A percentile compares a stretch with the other conserved stretches of the same genome.
Conservation (phyloP, 1,140 invertebrate species). For the Leptopilina clavipes region DNA sequence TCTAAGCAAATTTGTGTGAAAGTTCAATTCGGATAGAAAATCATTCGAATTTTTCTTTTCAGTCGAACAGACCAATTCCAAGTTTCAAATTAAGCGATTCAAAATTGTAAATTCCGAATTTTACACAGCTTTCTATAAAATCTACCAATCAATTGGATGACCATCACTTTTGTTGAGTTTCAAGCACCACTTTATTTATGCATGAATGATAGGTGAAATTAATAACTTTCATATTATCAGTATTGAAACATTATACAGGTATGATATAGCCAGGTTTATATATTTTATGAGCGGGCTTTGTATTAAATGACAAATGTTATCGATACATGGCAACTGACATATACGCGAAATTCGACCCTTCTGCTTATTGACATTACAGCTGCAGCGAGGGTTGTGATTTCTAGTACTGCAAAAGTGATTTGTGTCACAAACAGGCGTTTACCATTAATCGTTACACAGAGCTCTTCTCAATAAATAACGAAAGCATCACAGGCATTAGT, state of each 20-base stretch:
- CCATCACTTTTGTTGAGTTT: no score
- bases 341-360: background rate
- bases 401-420: constrained; percentile 38
- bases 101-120: no score
- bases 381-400: constrained; percentile 32
- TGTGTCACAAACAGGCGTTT: constrained; percentile 44
- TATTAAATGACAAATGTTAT: constrained; percentile 49
- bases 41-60: no score
- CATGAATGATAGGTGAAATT: background rate
- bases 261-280: background rate
- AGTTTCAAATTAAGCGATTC: no score
- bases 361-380: constrained; percentile 25
- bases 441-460: constrained; percentile 29
- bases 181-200: background rate
- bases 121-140: no score
- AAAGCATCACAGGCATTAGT: background rate
- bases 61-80: no score
- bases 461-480: constrained; percentile 20
- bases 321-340: constrained; percentile 54
- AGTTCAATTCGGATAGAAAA: no score
- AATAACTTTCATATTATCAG: background rate
- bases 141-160: no score
- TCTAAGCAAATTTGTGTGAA: no score
- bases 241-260: background rate
- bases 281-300: background rate